Evolutionary conservation across 2,113 vertebrate species (phyloP).

Genomic region (Ctenodactylus gundi): DNA sequence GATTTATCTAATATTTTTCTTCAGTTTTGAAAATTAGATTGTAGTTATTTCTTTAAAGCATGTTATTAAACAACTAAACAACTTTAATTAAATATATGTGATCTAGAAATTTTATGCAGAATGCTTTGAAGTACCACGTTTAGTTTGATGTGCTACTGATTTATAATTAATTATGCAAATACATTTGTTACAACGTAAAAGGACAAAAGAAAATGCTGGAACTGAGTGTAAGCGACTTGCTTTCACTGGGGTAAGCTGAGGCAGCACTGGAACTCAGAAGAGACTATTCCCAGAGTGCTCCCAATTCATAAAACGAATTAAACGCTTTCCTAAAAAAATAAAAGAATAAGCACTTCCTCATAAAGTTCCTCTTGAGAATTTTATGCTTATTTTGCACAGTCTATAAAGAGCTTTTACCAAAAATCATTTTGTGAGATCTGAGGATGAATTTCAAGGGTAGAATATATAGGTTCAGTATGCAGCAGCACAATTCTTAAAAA

Average conservation of each 20-base stretch:
- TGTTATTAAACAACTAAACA: constrained; percentile 31
- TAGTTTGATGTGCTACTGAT: too few relatives aligned
- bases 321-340: neutral
- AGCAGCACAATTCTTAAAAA: too few relatives aligned
- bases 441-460: too few relatives aligned
- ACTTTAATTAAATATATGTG: constrained; percentile 13
- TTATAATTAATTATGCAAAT: too few relatives aligned
- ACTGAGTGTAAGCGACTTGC: neutral
- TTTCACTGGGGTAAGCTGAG: neutral
- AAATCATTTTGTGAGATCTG: neutral
- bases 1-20: constrained; percentile 14
- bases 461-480: too few relatives aligned
- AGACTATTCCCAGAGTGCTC: neutral
- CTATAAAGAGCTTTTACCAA: neutral
- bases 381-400: neutral
- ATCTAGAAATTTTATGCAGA: too few relatives aligned
- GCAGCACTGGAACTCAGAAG: neutral
- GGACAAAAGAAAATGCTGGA: neutral
- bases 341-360: neutral
- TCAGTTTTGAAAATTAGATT: constrained; percentile 24
- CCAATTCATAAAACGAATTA: neutral
- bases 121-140: too few relatives aligned
- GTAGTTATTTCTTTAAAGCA: neutral
- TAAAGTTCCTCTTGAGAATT: neutral
- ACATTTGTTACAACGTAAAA: too few relatives aligned